Conservation (phyloP, 92 coral and sea anemone genomes). For the Palythoa caribaeorum region DNA sequence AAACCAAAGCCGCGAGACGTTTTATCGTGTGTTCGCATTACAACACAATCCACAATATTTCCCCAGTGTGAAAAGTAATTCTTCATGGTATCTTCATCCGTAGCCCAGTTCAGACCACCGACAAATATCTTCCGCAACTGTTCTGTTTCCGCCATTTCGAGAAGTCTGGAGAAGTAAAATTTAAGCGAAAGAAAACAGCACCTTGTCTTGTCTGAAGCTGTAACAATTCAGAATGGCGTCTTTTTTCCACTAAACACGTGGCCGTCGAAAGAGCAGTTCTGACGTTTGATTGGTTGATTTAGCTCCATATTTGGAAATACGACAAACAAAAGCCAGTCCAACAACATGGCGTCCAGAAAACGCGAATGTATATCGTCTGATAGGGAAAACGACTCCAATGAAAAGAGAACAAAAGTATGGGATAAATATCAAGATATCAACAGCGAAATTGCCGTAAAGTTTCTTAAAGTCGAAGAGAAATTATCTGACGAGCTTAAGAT, state of each 20-base stretch:
- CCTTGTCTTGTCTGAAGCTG: not conserved
- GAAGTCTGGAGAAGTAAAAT: not conserved
- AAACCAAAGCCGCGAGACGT: slow-evolving; percentile 98
- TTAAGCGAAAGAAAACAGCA: not conserved
- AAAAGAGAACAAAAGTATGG: slow-evolving; percentile 35
- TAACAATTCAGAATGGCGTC: slow-evolving; percentile 25
- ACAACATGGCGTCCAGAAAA: slow-evolving; percentile 35
- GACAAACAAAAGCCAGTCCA: too few species aligned
- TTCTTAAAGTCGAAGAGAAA: slow-evolving; percentile 63
- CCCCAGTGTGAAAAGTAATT: slow-evolving; percentile 97
- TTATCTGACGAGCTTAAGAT: slow-evolving; percentile 54
- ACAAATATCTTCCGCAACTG: slow-evolving; percentile 94
- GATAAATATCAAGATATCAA: not conserved
- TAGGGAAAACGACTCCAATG: not conserved
- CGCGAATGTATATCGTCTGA: not conserved
- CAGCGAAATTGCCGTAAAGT: slow-evolving; percentile 47
- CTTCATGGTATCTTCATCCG: slow-evolving; percentile 88
- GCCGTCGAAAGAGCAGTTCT: slow-evolving; percentile 37
- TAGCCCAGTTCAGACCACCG: slow-evolving; percentile 93
- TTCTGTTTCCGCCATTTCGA: slow-evolving; percentile 76
- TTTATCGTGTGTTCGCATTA: slow-evolving; percentile 85
- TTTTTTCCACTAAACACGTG: slow-evolving; percentile 29
- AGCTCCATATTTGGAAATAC: slow-evolving; percentile 7
- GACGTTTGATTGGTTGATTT: slow-evolving; percentile 16
- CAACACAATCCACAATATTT: slow-evolving; percentile 90